Percentiles rank a stretch among this genome's conserved stretches.
phyloP scores from a whole-genome alignment of 2,888 invertebrate genomes.

The Glaucopsyche alexis region DNA sequence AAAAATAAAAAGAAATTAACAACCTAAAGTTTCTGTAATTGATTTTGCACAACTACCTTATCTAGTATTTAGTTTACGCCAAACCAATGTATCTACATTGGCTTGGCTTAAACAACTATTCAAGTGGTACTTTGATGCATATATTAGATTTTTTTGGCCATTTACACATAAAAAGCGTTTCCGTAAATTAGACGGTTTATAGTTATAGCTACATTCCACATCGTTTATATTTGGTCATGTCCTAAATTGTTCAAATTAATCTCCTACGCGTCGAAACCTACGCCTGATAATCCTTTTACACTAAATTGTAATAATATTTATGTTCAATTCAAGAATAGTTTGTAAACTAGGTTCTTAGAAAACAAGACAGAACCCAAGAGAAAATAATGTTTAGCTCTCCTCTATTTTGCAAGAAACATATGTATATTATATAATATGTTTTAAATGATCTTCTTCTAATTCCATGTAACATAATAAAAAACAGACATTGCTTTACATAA shows the following conservation, averaged over 20 bases:
- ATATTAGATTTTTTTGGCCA: not conserved
- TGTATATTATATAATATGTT: not conserved
- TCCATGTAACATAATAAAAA: not conserved
- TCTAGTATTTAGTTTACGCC: no score
- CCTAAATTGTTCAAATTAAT: constrained; percentile 14
- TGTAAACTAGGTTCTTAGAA: not conserved
- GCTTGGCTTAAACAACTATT: not conserved
- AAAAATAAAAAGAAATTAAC: no score
- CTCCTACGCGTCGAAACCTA: constrained; percentile 21
- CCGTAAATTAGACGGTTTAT: not conserved
- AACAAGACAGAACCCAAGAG: not conserved
- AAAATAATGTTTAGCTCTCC: not conserved
- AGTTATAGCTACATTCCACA: not conserved
- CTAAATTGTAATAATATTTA: not conserved
- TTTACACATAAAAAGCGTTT: constrained; percentile 13
- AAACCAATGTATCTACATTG: not conserved
- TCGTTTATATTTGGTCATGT: constrained; percentile 11
- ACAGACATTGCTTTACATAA: not conserved
- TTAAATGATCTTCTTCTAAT: not conserved
- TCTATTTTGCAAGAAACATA: not conserved
- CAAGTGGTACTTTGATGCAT: not conserved
- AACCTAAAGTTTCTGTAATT: no score
- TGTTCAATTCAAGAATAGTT: not conserved
- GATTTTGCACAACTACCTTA: no score
- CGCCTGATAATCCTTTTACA: not conserved